A percentile compares a stretch with the other conserved stretches of the same genome.
phyloP scores from a whole-genome alignment of 2,113 vertebrate genomes.

The Carlito syrichta region DNA sequence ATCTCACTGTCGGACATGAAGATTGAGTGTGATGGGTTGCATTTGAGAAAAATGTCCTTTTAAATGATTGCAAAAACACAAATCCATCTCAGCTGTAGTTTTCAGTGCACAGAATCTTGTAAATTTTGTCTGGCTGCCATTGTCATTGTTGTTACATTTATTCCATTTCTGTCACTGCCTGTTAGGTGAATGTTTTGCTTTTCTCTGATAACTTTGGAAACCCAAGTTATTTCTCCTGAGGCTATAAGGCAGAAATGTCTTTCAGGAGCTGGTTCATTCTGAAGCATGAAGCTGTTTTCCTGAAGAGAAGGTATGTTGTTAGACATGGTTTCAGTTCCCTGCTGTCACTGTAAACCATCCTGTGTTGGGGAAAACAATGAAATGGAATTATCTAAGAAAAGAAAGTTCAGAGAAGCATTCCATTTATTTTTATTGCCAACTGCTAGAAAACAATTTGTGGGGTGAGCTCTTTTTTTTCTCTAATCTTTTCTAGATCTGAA shows the following conservation, averaged over 20 bases:
- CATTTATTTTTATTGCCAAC: background rate
- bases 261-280: background rate
- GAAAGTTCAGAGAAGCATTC: background rate
- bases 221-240: conserved; percentile 49
- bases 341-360: background rate
- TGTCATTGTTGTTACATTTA: conserved; percentile 1
- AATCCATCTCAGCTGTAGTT: background rate
- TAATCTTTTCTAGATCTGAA: background rate
- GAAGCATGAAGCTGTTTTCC: background rate
- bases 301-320: background rate
- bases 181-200: conserved; percentile 43
- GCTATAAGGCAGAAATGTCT: conserved; percentile 15
- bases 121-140: background rate
- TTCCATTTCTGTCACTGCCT: background rate
- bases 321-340: background rate
- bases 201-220: conserved; percentile 55
- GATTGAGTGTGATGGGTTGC: background rate
- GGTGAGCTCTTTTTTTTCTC: background rate
- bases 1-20: conserved; percentile 5
- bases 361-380: background rate
- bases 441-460: background rate
- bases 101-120: background rate
- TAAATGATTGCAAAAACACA: conserved; percentile 49
- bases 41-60: conserved; percentile 37
- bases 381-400: background rate